Percentiles rank a stretch among this genome's conserved stretches.
phyloP scores from a whole-genome alignment of 2,797 vertebrate genomes.

The Enteromius unitaeniatus region DNA sequence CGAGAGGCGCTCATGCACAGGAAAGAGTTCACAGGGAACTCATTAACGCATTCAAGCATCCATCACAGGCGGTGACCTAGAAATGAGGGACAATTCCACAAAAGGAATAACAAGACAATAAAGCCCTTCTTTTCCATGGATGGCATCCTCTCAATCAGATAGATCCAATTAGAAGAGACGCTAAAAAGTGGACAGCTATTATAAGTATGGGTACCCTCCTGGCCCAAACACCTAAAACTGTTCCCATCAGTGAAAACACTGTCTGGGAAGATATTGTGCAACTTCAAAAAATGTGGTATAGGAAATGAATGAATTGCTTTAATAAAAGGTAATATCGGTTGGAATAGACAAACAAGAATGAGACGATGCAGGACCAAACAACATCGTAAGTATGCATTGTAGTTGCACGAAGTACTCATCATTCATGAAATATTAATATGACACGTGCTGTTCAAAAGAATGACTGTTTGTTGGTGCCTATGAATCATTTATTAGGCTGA shows the following conservation, averaged over 20 bases:
- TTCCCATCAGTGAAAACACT: background rate
- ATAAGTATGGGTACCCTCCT: conserved; percentile 4
- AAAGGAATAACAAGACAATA: conserved; percentile 64
- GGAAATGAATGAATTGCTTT: background rate
- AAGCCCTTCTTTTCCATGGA: conserved; percentile 61
- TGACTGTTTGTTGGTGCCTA: conserved; percentile 42
- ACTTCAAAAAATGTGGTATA: background rate
- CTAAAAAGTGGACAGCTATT: conserved; percentile 42
- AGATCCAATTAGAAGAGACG: conserved; percentile 61
- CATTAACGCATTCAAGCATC: conserved; percentile 65
- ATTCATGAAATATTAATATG: conserved; percentile 62
- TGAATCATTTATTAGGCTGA: conserved; percentile 58
- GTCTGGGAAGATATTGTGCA: background rate
- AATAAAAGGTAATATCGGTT: background rate
- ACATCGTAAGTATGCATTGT: conserved; percentile 3
- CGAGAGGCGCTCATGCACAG: conserved; percentile 33
- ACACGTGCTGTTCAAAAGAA: conserved; percentile 40
- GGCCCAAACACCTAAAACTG: background rate
- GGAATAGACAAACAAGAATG: background rate
- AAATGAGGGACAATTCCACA: conserved; percentile 66
- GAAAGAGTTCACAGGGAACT: conserved; percentile 53
- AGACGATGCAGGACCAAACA: background rate
- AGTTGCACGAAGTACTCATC: conserved; percentile 30
- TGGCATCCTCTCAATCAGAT: conserved; percentile 60
- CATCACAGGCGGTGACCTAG: conserved; percentile 68